These are phyloP conservation scores for Plemyria rubiginata DNA, from an alignment of 2,888 invertebrate genomes.

Conservation along the genomic window DNA sequence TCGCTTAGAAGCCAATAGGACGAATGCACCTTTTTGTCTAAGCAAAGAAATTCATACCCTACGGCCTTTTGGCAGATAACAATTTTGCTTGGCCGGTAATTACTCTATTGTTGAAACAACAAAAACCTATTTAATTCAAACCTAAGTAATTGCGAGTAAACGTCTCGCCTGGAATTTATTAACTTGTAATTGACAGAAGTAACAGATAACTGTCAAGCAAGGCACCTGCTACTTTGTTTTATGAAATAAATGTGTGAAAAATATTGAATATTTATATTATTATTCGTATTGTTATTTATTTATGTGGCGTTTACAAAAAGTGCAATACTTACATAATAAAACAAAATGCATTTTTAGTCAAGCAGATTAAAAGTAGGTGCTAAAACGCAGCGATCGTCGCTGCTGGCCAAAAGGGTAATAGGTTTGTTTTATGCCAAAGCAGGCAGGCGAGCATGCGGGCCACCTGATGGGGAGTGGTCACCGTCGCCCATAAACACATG, in stretches of 20 bases:
- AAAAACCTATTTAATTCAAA: slow-evolving; percentile 31
- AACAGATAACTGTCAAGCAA: slow-evolving; percentile 23
- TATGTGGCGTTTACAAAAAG: neutral
- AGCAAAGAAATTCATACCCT: slow-evolving; percentile 20
- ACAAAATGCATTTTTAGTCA: neutral
- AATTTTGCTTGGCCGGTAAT: slow-evolving; percentile 23
- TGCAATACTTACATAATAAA: neutral
- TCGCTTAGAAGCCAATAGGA: neutral
- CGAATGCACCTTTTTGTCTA: slow-evolving; percentile 7
- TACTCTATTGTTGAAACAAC: slow-evolving; percentile 19
- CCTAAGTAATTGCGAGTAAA: slow-evolving; percentile 31
- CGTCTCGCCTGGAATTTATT: slow-evolving; percentile 26
- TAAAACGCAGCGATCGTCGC: no score
- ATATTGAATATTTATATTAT: slow-evolving; percentile 23
- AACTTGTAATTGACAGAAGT: slow-evolving; percentile 31
- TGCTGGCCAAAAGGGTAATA: no score
- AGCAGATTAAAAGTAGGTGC: neutral
- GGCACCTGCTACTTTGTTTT: slow-evolving; percentile 28
- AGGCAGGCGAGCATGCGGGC: no score
- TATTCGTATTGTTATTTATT: slow-evolving; percentile 14
- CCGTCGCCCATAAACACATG: no score
- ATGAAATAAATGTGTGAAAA: slow-evolving; percentile 24
- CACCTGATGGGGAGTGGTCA: no score
- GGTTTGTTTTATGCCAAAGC: no score
- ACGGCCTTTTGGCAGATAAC: slow-evolving; percentile 7